Evolutionary conservation across 2,113 vertebrate species (phyloP).

Genomic region (Pholis gunnellus): DNA sequence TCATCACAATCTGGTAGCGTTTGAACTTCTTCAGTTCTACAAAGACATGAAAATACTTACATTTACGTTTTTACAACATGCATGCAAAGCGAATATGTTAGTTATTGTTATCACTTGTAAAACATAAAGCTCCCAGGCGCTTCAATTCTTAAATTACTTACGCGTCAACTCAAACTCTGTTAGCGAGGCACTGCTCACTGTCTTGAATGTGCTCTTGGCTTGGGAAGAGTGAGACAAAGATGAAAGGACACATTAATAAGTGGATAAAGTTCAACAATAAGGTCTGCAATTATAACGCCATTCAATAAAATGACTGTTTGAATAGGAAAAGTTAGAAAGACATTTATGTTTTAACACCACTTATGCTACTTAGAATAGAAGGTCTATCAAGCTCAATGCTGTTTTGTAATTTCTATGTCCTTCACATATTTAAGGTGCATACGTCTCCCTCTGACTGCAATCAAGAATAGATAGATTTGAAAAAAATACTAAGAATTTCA

Average conservation of each 20-base stretch:
- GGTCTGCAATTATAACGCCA: slow-evolving; percentile 33
- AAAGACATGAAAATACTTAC: slow-evolving; percentile 44
- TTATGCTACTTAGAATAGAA: not conserved
- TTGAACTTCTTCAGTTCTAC: slow-evolving; percentile 94
- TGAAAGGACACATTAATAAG: slow-evolving; percentile 67
- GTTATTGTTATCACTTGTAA: not conserved
- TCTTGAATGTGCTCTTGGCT: slow-evolving; percentile 97
- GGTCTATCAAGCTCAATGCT: not conserved
- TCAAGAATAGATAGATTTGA: not conserved
- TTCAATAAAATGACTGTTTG: slow-evolving; percentile 33
- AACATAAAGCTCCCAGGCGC: not conserved
- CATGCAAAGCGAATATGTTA: not conserved
- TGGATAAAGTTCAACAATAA: slow-evolving; percentile 41
- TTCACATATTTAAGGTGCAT: not conserved
- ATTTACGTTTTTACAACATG: not conserved
- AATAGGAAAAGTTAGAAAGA: slow-evolving; percentile 22
- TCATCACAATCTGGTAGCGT: slow-evolving; percentile 93
- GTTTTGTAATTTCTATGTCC: not conserved
- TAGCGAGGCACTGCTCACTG: slow-evolving; percentile 91
- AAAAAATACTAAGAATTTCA: no score
- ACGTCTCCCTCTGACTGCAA: not conserved
- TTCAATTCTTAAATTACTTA: slow-evolving; percentile 81
- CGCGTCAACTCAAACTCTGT: slow-evolving; percentile 95
- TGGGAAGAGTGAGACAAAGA: slow-evolving; percentile 80
- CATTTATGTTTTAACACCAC: not conserved